Base-by-base conservation (phyloP, 2,888 invertebrate genomes). In the Pyrgus malvae region DNA sequence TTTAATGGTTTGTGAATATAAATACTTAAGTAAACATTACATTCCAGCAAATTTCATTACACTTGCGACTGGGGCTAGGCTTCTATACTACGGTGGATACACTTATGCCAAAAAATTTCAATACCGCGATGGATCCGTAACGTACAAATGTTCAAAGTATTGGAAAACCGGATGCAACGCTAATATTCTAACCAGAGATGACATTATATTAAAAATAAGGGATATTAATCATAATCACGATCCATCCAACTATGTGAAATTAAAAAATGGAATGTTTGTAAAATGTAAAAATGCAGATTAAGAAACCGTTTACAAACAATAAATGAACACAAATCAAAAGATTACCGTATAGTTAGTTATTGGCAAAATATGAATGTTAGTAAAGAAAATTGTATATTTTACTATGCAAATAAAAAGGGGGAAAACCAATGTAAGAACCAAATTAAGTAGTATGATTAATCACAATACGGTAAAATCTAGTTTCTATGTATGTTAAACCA, bases 211-310 rank as follows among this genome's bases (percentile, higher is more conserved):
- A 23, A 55, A 45, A 1, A 41, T 51, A 1, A 55, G 51, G 8
- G 23, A 19, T 1, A 50, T 51, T 1, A 62, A 58, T 6, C 67
- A 68, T 27, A 56, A 51, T 25, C 66, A 68, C 40, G 61, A 60
- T 31, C 64, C 66, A 0, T 25, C 58, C 0, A 55, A 56, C 16
- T 66, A 64, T 21, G 42, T 62, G 40, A 25, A 5, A 11, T 17
- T 29, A 19, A 7, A 17, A 19, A 11, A 29, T 16, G 48, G 38
- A 27, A 5, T 25, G 8, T 38, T 12, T 27, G 9, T 35, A 5
- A 33, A 33, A 12, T 33, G n/a, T 16, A 14, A n/a, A 16, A 12
- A 12, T 6, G 4, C 3, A 23, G 23, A 23, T 23, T 23, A 23
- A 6, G 3, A 23, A 23, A 23, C 23, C 6, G 4, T 23, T 4